phyloP scores from a whole-genome alignment of 2,113 vertebrate species.

The Gnathonemus longibarbis region DNA sequence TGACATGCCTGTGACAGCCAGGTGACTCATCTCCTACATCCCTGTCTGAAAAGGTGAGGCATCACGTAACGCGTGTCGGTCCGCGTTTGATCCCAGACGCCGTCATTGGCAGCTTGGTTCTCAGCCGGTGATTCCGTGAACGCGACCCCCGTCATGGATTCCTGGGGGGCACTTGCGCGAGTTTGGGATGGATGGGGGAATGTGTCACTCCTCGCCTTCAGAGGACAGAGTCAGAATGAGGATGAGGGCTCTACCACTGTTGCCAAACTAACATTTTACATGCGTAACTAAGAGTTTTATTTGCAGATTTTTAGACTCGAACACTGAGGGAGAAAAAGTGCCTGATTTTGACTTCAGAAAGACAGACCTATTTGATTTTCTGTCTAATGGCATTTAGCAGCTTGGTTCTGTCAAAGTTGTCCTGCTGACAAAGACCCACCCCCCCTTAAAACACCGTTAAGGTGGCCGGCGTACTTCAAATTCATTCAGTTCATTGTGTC shows the following conservation, averaged over 20 bases:
- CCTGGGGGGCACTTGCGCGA: not conserved
- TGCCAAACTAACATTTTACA: slow-evolving; percentile 76
- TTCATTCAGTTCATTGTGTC: not conserved
- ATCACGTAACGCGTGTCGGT: slow-evolving; percentile 41
- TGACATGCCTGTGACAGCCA: slow-evolving; percentile 65
- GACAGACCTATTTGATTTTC: not conserved
- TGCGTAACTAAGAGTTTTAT: slow-evolving; percentile 48
- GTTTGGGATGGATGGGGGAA: not conserved
- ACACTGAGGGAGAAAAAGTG: slow-evolving; percentile 89
- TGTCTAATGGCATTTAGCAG: not conserved
- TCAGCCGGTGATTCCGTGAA: slow-evolving; percentile 34
- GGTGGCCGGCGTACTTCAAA: not conserved
- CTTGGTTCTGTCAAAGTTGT: not conserved
- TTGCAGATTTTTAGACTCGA: slow-evolving; percentile 62
- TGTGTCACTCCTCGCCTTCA: not conserved
- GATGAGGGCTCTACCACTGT: slow-evolving; percentile 50
- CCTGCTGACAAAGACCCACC: not conserved
- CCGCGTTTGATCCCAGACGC: slow-evolving; percentile 44
- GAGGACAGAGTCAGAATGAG: slow-evolving; percentile 28
- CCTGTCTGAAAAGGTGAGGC: slow-evolving; percentile 45
- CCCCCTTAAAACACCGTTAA: not conserved
- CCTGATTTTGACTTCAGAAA: slow-evolving; percentile 76
- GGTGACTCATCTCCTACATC: slow-evolving; percentile 56
- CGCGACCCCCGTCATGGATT: not conserved
- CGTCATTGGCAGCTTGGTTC: slow-evolving; percentile 47